These are phyloP conservation scores for Drosophila pallidifrons DNA, from an alignment of 1,140 invertebrate species.

Conservation along the genomic window DNA sequence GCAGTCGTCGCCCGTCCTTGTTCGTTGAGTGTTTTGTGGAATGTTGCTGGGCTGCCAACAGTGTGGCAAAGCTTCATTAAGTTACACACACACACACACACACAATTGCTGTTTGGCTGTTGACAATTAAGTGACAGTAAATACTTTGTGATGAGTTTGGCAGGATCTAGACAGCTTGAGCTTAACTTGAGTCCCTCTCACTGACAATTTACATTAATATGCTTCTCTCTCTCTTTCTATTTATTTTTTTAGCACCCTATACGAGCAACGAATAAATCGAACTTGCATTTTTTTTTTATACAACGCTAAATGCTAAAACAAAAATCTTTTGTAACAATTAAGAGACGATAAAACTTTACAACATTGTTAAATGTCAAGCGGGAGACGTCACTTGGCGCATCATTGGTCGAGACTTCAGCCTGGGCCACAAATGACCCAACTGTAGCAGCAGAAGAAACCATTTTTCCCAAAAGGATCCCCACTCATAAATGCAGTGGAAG, in stretches of 20 bases:
- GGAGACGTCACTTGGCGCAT: constrained; percentile 28
- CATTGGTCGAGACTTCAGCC: constrained; percentile 47
- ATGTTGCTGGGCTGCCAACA: constrained; percentile 32
- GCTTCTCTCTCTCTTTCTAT: not conserved
- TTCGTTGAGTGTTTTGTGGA: constrained; percentile 33
- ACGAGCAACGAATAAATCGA: constrained; percentile 75
- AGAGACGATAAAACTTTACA: constrained; percentile 23
- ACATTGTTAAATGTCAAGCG: constrained; percentile 21
- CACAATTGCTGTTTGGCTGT: constrained; percentile 50
- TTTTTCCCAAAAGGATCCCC: constrained; percentile 74
- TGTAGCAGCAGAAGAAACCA: constrained; percentile 48
- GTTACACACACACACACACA: constrained; percentile 33
- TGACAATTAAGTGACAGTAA: constrained; percentile 77
- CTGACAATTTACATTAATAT: constrained; percentile 15
- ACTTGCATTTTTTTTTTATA: constrained; percentile 76
- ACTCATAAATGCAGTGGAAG: constrained; percentile 89
- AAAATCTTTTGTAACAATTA: constrained; percentile 47
- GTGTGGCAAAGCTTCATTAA: constrained; percentile 63
- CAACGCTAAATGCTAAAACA: constrained; percentile 30
- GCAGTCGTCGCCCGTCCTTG: constrained; percentile 4
- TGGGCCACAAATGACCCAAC: constrained; percentile 48
- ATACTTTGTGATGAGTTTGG: constrained; percentile 62
- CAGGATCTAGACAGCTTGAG: constrained; percentile 28
- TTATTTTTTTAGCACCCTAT: constrained; percentile 50
- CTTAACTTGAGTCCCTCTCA: constrained; percentile 16